Conservation (phyloP, 2,888 invertebrate species). For the Caprella mutica region DNA sequence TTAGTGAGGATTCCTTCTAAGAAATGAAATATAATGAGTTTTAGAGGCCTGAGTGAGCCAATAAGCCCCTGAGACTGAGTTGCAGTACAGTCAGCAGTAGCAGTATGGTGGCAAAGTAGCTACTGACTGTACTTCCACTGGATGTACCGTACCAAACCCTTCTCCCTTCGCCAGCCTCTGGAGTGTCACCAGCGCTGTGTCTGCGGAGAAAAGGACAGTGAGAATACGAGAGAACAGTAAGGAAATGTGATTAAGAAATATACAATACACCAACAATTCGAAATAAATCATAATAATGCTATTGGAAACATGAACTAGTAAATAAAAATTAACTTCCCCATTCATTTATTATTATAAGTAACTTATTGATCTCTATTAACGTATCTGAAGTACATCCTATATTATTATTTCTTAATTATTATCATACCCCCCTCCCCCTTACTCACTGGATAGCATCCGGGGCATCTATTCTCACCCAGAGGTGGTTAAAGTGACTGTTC, state of each 20-base stretch:
- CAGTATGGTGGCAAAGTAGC: not conserved
- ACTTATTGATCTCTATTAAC: too few relatives aligned
- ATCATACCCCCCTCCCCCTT: too few relatives aligned
- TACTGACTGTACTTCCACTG: not conserved
- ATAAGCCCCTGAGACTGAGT: not conserved
- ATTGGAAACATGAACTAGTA: too few relatives aligned
- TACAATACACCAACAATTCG: not conserved
- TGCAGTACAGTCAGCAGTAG: constrained; percentile 5
- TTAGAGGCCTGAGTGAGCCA: not conserved
- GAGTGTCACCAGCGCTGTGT: constrained; percentile 18
- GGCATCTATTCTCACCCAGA: constrained; percentile 33
- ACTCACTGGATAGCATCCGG: constrained; percentile 19
- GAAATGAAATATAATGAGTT: too few relatives aligned
- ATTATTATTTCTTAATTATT: too few relatives aligned
- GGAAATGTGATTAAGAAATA: not conserved
- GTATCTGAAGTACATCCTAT: too few relatives aligned
- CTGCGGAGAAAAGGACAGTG: not conserved
- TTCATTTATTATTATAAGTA: too few relatives aligned
- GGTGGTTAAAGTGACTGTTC: constrained; percentile 28
- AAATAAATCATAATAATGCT: not conserved
- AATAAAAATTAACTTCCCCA: too few relatives aligned
- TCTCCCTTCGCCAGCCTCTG: constrained; percentile 24
- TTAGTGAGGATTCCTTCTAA: too few relatives aligned
- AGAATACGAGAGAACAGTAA: not conserved
- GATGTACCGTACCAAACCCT: constrained; percentile 31